A percentile compares a stretch with the other conserved stretches of the same genome.
Evolutionary conservation across 2,113 vertebrate species (phyloP).

Genomic region (Mesoclemmys tuberculata): DNA sequence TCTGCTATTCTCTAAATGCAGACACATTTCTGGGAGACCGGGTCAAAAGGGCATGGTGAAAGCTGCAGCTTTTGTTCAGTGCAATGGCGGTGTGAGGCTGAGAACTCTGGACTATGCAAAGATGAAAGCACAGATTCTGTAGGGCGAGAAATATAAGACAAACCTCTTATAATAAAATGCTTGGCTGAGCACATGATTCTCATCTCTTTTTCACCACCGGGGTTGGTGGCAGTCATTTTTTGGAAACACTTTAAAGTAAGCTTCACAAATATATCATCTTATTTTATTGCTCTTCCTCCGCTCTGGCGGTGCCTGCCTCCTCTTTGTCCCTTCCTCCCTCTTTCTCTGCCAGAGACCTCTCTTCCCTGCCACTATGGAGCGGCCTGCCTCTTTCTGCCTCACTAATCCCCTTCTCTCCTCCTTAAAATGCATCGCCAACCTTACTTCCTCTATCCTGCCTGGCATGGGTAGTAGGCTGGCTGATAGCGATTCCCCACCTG

Average conservation of each 20-base stretch:
- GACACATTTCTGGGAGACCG: fast-evolving
- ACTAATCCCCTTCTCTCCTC: background rate
- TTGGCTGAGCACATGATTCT: background rate
- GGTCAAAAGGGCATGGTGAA: background rate
- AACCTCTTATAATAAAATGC: background rate
- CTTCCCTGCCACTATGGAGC: background rate
- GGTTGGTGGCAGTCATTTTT: background rate
- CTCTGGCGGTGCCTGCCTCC: background rate
- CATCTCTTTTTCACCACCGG: slow-evolving; percentile 14
- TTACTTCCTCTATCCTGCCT: background rate
- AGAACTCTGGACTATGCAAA: background rate
- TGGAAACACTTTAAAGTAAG: slow-evolving; percentile 12
- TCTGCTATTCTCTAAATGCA: fast-evolving
- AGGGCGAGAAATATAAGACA: background rate
- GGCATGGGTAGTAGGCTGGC: background rate
- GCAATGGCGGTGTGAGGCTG: background rate
- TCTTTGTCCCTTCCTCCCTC: background rate
- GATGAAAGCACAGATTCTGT: background rate
- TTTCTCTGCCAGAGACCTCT: background rate
- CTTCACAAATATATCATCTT: background rate
- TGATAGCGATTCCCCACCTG: background rate
- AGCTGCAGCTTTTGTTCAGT: background rate
- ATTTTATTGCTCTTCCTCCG: background rate
- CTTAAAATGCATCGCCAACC: background rate
- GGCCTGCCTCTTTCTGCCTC: background rate